Conservation (phyloP, 2,888 invertebrate genomes). For the Elmis aenea region DNA sequence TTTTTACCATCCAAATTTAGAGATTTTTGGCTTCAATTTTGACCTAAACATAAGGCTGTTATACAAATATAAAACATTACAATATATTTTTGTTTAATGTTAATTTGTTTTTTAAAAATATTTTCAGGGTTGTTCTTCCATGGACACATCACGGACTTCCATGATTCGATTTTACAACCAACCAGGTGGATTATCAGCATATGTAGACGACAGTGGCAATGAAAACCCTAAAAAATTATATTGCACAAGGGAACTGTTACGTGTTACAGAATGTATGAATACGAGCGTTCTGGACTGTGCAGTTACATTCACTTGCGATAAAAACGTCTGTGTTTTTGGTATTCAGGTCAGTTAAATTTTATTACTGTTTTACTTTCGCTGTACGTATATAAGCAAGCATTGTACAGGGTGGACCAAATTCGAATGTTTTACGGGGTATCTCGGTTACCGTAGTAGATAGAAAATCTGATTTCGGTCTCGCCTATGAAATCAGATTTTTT, state of each 20-base stretch:
- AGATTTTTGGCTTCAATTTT: too few relatives aligned
- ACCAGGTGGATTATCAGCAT: constrained; percentile 23
- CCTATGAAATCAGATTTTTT: too few relatives aligned
- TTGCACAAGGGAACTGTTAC: constrained; percentile 62
- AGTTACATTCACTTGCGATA: constrained; percentile 75
- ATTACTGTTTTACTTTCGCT: too few relatives aligned
- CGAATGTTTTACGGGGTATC: too few relatives aligned
- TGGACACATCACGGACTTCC: constrained; percentile 41
- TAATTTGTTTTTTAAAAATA: background rate
- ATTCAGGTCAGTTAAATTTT: constrained; percentile 52
- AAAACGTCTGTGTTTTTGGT: constrained; percentile 71
- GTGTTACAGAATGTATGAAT: constrained; percentile 69
- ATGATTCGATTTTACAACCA: constrained; percentile 35
- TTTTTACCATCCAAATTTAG: too few relatives aligned
- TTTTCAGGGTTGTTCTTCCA: constrained; percentile 33
- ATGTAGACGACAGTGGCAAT: constrained; percentile 25
- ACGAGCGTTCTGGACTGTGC: constrained; percentile 71
- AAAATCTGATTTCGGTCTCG: too few relatives aligned
- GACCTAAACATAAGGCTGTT: too few relatives aligned
- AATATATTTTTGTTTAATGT: too few relatives aligned
- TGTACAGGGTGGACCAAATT: too few relatives aligned
- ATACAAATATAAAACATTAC: too few relatives aligned
- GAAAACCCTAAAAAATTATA: constrained; percentile 53
- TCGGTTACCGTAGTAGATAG: too few relatives aligned
- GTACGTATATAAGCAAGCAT: too few relatives aligned